A percentile compares a stretch with the other conserved stretches of the same genome.
These are phyloP conservation scores for Brenthis hecate DNA, from an alignment of 2,888 invertebrate species.

Conservation along the genomic window DNA sequence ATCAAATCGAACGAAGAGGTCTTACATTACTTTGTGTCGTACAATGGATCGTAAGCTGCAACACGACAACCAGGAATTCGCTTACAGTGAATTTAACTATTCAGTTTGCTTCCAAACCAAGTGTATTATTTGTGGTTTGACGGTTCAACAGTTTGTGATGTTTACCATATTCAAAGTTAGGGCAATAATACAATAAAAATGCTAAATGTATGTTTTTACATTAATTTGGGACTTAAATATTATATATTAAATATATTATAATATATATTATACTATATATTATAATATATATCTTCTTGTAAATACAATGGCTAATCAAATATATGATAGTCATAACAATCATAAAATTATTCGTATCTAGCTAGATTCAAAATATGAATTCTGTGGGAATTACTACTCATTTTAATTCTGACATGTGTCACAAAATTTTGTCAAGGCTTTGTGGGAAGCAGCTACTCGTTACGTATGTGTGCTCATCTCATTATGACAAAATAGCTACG, in stretches of 20 bases:
- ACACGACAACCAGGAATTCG: slow-evolving; percentile 51
- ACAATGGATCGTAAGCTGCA: slow-evolving; percentile 70
- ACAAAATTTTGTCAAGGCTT: slow-evolving; percentile 24
- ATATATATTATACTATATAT: too few relatives aligned
- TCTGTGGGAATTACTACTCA: slow-evolving; percentile 15
- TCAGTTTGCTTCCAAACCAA: slow-evolving; percentile 55
- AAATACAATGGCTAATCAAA: too few relatives aligned
- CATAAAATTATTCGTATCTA: neutral
- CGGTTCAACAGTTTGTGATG: slow-evolving; percentile 23
- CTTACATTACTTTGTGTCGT: slow-evolving; percentile 54
- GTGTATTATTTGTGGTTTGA: slow-evolving; percentile 46
- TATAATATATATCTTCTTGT: too few relatives aligned
- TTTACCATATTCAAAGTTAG: too few relatives aligned
- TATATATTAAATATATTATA: too few relatives aligned
- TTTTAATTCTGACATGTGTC: slow-evolving; percentile 6
- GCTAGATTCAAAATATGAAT: slow-evolving; percentile 23
- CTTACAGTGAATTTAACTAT: slow-evolving; percentile 67
- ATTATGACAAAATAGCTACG: slow-evolving; percentile 45
- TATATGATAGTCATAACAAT: neutral
- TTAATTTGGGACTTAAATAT: neutral
- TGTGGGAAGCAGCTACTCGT: slow-evolving; percentile 11
- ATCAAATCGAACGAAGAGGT: slow-evolving; percentile 25
- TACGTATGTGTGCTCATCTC: slow-evolving; percentile 39
- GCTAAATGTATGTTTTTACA: neutral
- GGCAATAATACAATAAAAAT: neutral